These are phyloP conservation scores for Drosophila tripunctata DNA, from an alignment of 2,888 invertebrate genomes.

Conservation along the genomic window DNA sequence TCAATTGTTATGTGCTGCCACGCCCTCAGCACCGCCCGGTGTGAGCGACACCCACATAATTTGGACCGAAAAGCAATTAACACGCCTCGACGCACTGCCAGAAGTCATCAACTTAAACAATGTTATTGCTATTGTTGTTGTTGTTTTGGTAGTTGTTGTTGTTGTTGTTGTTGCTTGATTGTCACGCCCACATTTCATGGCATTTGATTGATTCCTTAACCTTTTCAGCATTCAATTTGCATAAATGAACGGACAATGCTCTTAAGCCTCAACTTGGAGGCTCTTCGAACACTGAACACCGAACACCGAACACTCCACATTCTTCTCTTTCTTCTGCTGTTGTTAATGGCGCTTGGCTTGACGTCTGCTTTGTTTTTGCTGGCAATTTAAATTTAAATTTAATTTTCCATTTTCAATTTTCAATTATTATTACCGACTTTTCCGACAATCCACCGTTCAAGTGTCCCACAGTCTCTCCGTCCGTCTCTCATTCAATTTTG, in stretches of 20 bases:
- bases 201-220: slow-evolving; percentile 72
- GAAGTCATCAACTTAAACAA: slow-evolving; percentile 41
- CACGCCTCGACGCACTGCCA: slow-evolving; percentile 56
- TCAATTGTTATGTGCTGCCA: slow-evolving; percentile 16
- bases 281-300: neutral
- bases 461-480: neutral
- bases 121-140: neutral
- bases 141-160: slow-evolving; percentile 2
- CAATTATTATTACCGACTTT: slow-evolving; percentile 69
- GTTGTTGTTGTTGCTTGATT: slow-evolving; percentile 17
- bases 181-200: slow-evolving; percentile 49
- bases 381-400: slow-evolving; percentile 61
- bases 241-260: slow-evolving; percentile 56
- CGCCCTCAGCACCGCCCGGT: neutral
- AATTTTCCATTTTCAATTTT: slow-evolving; percentile 69
- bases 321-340: neutral
- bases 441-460: slow-evolving; percentile 2
- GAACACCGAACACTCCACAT: neutral
- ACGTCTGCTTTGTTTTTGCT: slow-evolving; percentile 31
- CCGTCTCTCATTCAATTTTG: slow-evolving; percentile 60
- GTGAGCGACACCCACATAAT: slow-evolving; percentile 29
- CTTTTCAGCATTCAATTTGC: slow-evolving; percentile 64
- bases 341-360: slow-evolving; percentile 28
- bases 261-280: neutral
- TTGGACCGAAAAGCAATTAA: slow-evolving; percentile 62